phyloP scores from a whole-genome alignment of 2,113 vertebrate genomes.

The Daphoenositta chrysoptera region DNA sequence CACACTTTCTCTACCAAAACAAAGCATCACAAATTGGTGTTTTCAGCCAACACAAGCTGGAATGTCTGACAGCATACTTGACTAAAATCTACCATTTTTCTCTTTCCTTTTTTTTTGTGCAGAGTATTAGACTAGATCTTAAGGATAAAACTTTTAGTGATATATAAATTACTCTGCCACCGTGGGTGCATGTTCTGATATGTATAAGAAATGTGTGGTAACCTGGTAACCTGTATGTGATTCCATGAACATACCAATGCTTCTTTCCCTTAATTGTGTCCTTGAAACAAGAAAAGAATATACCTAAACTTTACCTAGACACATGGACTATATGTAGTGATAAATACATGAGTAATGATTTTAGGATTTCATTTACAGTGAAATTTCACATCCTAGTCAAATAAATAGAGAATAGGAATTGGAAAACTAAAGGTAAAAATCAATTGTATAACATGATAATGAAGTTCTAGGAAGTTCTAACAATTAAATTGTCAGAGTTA shows the following conservation, averaged over 20 bases:
- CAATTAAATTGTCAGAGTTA: neutral
- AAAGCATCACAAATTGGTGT: neutral
- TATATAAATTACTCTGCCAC: neutral
- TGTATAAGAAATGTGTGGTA: neutral
- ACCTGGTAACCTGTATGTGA: neutral
- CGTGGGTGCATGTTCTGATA: neutral
- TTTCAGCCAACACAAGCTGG: neutral
- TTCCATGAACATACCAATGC: accelerated
- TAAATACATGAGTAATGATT: neutral
- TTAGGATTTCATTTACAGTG: neutral
- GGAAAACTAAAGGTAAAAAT: neutral
- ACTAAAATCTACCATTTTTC: neutral
- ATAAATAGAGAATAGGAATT: neutral
- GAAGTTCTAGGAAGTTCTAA: neutral
- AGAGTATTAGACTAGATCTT: neutral
- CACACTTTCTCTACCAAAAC: neutral
- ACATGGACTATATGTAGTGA: accelerated
- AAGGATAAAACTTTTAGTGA: neutral
- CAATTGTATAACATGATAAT: neutral
- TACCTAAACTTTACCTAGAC: neutral
- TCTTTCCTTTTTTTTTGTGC: neutral
- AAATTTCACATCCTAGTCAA: neutral
- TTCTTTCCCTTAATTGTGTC: neutral
- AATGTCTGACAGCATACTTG: neutral
- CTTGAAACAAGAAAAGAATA: neutral